These are phyloP conservation scores for Stegostoma tigrinum DNA, from an alignment of 2,113 vertebrate genomes.

Conservation along the genomic window DNA sequence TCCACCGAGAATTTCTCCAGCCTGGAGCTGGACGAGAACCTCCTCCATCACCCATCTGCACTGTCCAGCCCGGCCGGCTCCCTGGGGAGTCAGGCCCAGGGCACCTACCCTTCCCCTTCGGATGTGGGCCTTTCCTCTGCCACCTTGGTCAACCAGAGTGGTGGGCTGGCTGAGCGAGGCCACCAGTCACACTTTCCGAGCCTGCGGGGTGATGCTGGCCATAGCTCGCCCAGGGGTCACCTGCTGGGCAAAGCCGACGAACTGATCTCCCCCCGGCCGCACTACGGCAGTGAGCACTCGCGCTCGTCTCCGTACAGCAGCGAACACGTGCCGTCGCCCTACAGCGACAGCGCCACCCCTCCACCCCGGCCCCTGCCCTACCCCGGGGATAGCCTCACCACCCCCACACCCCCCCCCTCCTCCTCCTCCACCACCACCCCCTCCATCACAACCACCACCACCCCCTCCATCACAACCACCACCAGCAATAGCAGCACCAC, in stretches of 20 bases:
- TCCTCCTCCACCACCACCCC: no score
- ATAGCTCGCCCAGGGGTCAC: constrained; percentile 72
- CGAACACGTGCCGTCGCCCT: constrained; percentile 89
- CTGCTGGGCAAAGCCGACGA: constrained; percentile 81
- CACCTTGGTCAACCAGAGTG: constrained; percentile 72
- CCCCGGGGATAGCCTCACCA: constrained; percentile 63
- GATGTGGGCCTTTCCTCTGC: constrained; percentile 71
- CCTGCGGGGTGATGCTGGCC: constrained; percentile 65
- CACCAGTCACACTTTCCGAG: constrained; percentile 75
- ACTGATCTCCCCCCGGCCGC: constrained; percentile 73
- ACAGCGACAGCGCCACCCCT: constrained; percentile 89
- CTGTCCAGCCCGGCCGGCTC: constrained; percentile 67
- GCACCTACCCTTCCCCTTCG: constrained; percentile 65
- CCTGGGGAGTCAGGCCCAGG: constrained; percentile 71
- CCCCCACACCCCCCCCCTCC: constrained; percentile 2
- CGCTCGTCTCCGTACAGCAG: constrained; percentile 85
- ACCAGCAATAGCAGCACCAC: no score
- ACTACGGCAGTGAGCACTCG: constrained; percentile 75
- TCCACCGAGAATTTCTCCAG: constrained; percentile 80
- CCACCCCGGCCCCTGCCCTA: constrained; percentile 76
- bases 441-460: constrained; percentile 58
- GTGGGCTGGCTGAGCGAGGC: constrained; percentile 75
- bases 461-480: constrained; percentile 78
- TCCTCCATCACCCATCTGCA: constrained; percentile 64
- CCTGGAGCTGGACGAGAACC: constrained; percentile 89